These are phyloP conservation scores for Temnothorax curvispinosus DNA, from an alignment of 1,140 invertebrate genomes.

Conservation along the genomic window DNA sequence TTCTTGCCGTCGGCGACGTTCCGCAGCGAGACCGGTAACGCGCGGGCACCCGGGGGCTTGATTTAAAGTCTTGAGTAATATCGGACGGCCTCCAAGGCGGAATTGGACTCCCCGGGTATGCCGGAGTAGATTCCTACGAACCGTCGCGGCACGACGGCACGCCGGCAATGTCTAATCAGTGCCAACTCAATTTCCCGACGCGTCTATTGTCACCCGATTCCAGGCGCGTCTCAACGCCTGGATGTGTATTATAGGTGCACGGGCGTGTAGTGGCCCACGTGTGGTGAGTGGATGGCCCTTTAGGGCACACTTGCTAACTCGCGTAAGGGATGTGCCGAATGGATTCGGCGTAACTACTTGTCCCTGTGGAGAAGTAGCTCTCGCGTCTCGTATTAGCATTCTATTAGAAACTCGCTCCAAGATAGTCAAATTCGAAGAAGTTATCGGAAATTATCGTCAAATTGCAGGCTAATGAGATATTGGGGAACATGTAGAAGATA, in stretches of 20 bases:
- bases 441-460: constrained; percentile 17
- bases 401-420: background rate
- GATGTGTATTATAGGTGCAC: constrained; percentile 48
- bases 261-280: background rate
- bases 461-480: background rate
- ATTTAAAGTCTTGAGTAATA: constrained; percentile 73
- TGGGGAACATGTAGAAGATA: background rate
- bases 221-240: constrained; percentile 68
- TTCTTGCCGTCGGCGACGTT: constrained; percentile 6
- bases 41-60: constrained; percentile 21
- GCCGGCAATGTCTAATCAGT: constrained; percentile 84
- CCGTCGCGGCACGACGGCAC: constrained; percentile 80
- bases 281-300: background rate
- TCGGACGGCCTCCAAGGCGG: constrained; percentile 60
- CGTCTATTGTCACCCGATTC: constrained; percentile 80
- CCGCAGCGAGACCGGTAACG: background rate
- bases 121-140: constrained; percentile 79
- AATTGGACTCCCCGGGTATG: constrained; percentile 75
- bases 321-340: background rate
- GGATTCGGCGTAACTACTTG: background rate
- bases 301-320: constrained; percentile 5
- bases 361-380: constrained; percentile 1
- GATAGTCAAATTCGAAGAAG: background rate
- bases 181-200: constrained; percentile 82
- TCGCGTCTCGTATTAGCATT: constrained; percentile 33